Percentiles rank a stretch among this genome's conserved stretches.
Evolutionary conservation across 2,797 vertebrate species (phyloP).

Genomic region (Paramormyrops hopkinsi): DNA sequence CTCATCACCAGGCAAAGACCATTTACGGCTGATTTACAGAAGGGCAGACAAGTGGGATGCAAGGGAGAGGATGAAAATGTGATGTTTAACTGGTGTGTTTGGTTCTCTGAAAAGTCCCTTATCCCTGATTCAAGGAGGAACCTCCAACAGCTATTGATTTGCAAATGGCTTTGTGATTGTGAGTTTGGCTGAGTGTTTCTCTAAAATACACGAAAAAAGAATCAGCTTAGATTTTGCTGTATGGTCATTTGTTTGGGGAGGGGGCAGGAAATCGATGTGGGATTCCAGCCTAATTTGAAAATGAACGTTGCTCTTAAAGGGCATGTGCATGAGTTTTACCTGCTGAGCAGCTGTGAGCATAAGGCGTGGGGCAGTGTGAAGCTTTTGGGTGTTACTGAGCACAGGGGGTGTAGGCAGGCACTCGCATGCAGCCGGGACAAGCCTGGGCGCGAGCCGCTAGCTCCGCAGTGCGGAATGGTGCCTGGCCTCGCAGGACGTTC

Average conservation of each 20-base stretch:
- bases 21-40: neutral
- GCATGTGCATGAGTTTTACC: neutral
- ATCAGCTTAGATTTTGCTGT: neutral
- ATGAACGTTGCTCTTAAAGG: neutral
- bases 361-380: neutral
- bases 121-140: constrained; percentile 30
- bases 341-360: neutral
- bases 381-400: neutral
- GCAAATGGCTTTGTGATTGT: constrained; percentile 37
- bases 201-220: constrained; percentile 8
- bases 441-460: neutral
- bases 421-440: neutral
- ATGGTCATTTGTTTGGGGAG: neutral
- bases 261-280: neutral
- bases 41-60: neutral
- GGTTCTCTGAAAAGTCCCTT: constrained; percentile 21
- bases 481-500: neutral
- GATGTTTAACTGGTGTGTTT: constrained; percentile 10
- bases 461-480: neutral
- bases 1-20: neutral
- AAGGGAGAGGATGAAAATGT: neutral
- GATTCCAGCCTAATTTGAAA: neutral
- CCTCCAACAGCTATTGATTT: constrained; percentile 30
- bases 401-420: neutral
- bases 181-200: constrained; percentile 20